A percentile compares a stretch with the other conserved stretches of the same genome.
Evolutionary conservation across 2,888 invertebrate genomes (phyloP).

Genomic region (Drosophila neonasuta): DNA sequence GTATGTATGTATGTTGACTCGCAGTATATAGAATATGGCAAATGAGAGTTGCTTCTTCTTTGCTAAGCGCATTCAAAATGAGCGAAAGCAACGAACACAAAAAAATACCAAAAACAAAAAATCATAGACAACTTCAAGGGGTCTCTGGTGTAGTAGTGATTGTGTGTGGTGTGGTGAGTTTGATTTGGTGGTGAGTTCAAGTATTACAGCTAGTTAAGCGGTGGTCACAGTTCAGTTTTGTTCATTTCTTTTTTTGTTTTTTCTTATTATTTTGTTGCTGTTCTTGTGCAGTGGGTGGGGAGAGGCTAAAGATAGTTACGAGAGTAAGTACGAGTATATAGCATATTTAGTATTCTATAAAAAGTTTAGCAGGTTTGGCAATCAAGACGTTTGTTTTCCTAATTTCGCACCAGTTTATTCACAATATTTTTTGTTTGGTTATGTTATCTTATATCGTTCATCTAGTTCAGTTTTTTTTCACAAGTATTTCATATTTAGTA

Average conservation of each 20-base stretch:
- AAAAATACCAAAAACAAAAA: constrained; percentile 24
- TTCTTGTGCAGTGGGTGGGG: constrained; percentile 44
- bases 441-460: constrained; percentile 5
- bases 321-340: constrained; percentile 7
- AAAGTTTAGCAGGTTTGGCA: constrained; percentile 19
- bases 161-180: constrained; percentile 21
- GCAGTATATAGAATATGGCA: not conserved
- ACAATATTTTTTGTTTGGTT: constrained; percentile 16
- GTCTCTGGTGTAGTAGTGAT: constrained; percentile 21
- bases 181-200: constrained; percentile 15
- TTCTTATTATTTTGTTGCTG: constrained; percentile 30
- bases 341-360: constrained; percentile 18
- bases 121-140: constrained; percentile 45
- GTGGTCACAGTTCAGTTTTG: constrained; percentile 60
- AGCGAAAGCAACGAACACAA: constrained; percentile 23
- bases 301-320: constrained; percentile 11
- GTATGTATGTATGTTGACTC: constrained; percentile 13
- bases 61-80: constrained; percentile 45
- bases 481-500: constrained; percentile 4
- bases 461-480: constrained; percentile 21
- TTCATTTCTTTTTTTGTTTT: constrained; percentile 16
- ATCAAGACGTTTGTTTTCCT: constrained; percentile 13
- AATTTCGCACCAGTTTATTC: constrained; percentile 27
- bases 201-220: constrained; percentile 49
- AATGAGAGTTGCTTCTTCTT: constrained; percentile 26